A percentile compares a stretch with the other conserved stretches of the same genome.
phyloP scores from a whole-genome alignment of 2,113 vertebrate species.

The Vulpes lagopus region DNA sequence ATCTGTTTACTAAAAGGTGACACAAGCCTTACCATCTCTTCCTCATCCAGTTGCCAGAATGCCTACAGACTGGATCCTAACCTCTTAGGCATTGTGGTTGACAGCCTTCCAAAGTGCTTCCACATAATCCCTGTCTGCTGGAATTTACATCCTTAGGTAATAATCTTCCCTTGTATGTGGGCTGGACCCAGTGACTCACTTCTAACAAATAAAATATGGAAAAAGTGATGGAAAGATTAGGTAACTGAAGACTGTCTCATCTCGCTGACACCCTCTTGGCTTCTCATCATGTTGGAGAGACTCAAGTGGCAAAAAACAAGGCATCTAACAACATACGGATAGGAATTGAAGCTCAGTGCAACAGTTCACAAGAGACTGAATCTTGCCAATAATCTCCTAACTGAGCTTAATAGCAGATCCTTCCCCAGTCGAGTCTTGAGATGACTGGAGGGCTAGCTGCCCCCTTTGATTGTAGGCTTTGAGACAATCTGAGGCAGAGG shows the following conservation, averaged over 20 bases:
- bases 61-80: neutral
- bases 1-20: neutral
- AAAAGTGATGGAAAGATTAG: neutral
- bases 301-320: neutral
- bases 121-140: conserved; percentile 7
- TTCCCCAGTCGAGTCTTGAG: neutral
- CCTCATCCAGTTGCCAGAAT: conserved; percentile 3
- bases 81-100: neutral
- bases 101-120: neutral
- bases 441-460: neutral
- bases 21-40: neutral
- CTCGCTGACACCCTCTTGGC: neutral
- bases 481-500: neutral
- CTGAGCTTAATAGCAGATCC: neutral
- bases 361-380: neutral
- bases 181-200: neutral
- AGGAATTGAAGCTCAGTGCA: neutral
- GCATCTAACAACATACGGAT: neutral
- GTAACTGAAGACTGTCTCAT: neutral
- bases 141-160: neutral
- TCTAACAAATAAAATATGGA: conserved; percentile 15
- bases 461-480: neutral
- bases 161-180: neutral
- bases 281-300: neutral
- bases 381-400: neutral